phyloP scores from a whole-genome alignment of 1,140 invertebrate genomes.

The Drosophila dunni region DNA sequence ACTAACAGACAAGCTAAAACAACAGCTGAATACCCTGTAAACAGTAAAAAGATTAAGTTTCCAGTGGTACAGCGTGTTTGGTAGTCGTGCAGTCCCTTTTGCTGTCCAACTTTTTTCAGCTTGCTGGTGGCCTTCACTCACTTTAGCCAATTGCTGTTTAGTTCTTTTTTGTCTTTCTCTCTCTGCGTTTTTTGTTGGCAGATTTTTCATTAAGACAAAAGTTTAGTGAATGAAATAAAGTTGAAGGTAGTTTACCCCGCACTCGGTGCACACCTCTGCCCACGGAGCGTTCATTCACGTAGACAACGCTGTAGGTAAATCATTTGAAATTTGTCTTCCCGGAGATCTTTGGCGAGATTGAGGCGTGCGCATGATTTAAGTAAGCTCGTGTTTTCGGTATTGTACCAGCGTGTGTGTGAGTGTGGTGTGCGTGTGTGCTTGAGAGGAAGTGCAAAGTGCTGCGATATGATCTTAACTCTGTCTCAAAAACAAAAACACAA shows the following conservation, averaged over 20 bases:
- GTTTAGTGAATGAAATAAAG: constrained; percentile 56
- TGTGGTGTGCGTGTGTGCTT: constrained; percentile 18
- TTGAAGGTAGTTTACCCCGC: constrained; percentile 13
- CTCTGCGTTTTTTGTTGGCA: constrained; percentile 24
- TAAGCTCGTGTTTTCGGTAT: constrained; percentile 38
- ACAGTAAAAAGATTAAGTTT: background rate
- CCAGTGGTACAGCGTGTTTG: too few species aligned
- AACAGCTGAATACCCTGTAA: constrained; percentile 7
- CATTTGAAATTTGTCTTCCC: constrained; percentile 55
- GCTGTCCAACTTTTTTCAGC: constrained; percentile 25
- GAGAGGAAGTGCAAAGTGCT: constrained; percentile 56
- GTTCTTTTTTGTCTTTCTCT: constrained; percentile 21
- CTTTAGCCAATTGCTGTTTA: constrained; percentile 40
- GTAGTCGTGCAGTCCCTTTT: background rate
- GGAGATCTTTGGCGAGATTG: constrained; percentile 47
- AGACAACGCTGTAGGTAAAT: constrained; percentile 53
- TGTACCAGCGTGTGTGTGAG: constrained; percentile 29
- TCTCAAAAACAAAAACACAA: constrained; percentile 11
- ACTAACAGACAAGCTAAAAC: constrained; percentile 9
- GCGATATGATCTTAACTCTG: constrained; percentile 44
- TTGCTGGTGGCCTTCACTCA: constrained; percentile 49
- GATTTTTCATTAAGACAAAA: constrained; percentile 63
- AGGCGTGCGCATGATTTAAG: constrained; percentile 52
- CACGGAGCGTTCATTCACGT: constrained; percentile 26
- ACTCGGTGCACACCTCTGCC: background rate